These are phyloP conservation scores for Pandemis corylana DNA, from an alignment of 2,888 invertebrate species.

Conservation along the genomic window DNA sequence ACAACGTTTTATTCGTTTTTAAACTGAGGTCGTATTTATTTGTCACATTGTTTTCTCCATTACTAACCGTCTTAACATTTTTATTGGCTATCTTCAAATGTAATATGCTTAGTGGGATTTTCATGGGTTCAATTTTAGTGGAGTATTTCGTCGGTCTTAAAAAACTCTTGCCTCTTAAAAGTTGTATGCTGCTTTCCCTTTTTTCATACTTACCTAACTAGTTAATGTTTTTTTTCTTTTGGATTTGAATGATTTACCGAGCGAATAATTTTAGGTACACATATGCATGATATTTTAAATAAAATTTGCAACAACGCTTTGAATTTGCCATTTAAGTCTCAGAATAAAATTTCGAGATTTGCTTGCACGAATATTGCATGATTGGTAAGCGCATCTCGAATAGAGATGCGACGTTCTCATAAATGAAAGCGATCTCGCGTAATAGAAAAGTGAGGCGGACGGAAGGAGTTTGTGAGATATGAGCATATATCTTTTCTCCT, in stretches of 20 bases:
- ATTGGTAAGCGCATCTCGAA: conserved; percentile 23
- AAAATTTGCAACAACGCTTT: conserved; percentile 3
- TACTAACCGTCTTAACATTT: background rate
- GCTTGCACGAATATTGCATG: conserved; percentile 15
- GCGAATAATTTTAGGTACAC: background rate
- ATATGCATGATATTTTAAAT: background rate
- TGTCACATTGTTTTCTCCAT: background rate
- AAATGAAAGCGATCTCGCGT: conserved; percentile 20
- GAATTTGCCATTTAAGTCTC: conserved; percentile 3
- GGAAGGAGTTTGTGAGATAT: background rate
- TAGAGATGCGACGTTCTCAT: conserved; percentile 10
- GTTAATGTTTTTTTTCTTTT: background rate
- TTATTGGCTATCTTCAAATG: background rate
- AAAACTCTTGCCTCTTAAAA: background rate
- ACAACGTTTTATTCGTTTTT: background rate
- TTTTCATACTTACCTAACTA: background rate
- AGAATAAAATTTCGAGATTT: conserved; percentile 22
- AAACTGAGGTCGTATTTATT: conserved; percentile 3
- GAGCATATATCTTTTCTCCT: background rate
- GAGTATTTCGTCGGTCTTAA: background rate
- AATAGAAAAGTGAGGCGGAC: background rate
- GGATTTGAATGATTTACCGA: background rate
- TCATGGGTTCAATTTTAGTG: background rate
- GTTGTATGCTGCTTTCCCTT: too few relatives aligned
- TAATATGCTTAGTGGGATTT: conserved; percentile 1